phyloP scores from a whole-genome alignment of 1,140 invertebrate genomes.

The Pemphigus obesinymphae region DNA sequence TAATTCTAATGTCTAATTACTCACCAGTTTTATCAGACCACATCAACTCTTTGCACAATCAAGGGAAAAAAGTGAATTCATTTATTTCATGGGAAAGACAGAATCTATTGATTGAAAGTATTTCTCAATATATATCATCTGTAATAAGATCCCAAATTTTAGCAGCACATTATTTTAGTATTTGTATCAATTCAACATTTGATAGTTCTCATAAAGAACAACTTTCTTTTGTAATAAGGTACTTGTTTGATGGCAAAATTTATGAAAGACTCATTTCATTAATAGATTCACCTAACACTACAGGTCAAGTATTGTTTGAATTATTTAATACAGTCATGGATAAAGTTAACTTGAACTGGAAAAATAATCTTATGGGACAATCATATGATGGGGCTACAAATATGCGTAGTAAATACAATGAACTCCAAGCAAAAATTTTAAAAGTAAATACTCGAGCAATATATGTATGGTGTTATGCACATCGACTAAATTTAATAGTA shows the following conservation, averaged over 20 bases:
- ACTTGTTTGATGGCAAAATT: not conserved
- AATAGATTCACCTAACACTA: not conserved
- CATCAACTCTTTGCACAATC: too few species aligned
- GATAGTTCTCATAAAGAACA: not conserved
- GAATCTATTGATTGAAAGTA: not conserved
- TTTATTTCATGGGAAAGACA: not conserved
- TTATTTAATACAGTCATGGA: not conserved
- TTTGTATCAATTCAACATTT: not conserved
- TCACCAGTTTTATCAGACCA: not conserved
- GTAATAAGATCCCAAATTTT: not conserved
- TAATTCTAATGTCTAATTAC: not conserved
- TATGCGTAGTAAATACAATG: not conserved
- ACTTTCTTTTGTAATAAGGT: not conserved
- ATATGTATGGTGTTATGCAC: not conserved
- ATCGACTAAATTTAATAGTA: not conserved
- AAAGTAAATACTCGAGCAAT: not conserved
- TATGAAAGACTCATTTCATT: not conserved
- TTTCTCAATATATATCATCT: not conserved
- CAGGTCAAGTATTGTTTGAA: not conserved
- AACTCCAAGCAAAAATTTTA: not conserved
- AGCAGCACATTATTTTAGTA: not conserved
- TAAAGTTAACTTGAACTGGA: not conserved
- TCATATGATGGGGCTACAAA: not conserved
- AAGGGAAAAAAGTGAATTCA: not conserved
- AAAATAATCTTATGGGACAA: not conserved